Percentiles rank a stretch among this genome's conserved stretches.
Evolutionary conservation across 2,797 vertebrate species (phyloP).

Genomic region (Semotilus atromaculatus): DNA sequence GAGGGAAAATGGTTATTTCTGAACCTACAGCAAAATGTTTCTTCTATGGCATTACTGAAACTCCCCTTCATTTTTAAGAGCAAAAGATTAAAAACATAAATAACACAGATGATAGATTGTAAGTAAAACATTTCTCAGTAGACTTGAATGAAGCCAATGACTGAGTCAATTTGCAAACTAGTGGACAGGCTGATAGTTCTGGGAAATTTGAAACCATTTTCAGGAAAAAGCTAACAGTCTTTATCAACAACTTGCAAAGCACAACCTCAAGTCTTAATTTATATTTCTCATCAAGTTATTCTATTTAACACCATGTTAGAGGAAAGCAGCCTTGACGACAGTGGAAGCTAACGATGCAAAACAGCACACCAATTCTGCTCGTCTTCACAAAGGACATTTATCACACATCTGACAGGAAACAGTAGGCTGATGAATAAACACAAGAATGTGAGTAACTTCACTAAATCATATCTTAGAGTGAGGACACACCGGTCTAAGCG

Average conservation of each 20-base stretch:
- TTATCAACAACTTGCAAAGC: background rate
- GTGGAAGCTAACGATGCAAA: background rate
- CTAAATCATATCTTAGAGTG: background rate
- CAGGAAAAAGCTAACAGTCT: background rate
- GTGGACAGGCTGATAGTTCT: background rate
- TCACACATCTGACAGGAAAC: background rate
- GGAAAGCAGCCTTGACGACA: background rate
- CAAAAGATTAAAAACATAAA: background rate
- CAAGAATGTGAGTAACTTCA: background rate
- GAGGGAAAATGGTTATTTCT: fast-evolving
- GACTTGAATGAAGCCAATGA: background rate
- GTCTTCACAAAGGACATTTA: slow-evolving; percentile 10
- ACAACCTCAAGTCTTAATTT: background rate
- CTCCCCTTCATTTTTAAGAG: too few relatives aligned
- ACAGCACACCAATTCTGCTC: background rate
- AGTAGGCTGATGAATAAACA: background rate
- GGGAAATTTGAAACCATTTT: background rate
- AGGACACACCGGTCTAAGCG: background rate
- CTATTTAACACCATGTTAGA: slow-evolving; percentile 8
- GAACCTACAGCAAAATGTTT: background rate
- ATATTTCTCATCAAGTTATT: background rate
- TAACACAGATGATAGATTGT: background rate
- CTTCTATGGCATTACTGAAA: background rate
- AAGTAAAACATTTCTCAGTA: background rate
- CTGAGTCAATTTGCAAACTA: background rate